These are phyloP conservation scores for Rachycentron canadum DNA, from an alignment of 2,797 vertebrate species.

Conservation along the genomic window DNA sequence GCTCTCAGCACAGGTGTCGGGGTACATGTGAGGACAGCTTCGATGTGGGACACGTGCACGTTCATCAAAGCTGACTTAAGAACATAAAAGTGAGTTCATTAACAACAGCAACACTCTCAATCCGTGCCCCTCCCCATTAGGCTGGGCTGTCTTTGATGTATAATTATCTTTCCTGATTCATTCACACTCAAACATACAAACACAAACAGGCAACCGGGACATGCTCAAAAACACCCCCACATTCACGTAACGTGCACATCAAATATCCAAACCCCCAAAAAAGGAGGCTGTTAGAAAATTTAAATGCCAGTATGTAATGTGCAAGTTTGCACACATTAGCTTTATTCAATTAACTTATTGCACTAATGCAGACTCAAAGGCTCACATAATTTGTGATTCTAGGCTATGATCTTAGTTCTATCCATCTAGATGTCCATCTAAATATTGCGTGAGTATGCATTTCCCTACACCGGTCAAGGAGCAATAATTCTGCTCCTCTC, in stretches of 20 bases:
- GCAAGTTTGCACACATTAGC: neutral
- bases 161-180: slow-evolving; percentile 2
- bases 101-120: neutral
- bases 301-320: slow-evolving; percentile 1
- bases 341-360: slow-evolving; percentile 22
- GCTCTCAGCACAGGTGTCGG: neutral
- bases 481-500: too few species aligned
- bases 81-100: slow-evolving; percentile 31
- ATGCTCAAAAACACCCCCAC: neutral
- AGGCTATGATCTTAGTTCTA: slow-evolving; percentile 59
- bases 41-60: neutral
- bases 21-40: neutral
- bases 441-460: too few species aligned
- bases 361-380: slow-evolving; percentile 54
- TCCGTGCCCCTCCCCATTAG: neutral
- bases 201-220: neutral
- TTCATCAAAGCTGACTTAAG: slow-evolving; percentile 25
- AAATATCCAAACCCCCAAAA: slow-evolving; percentile 5
- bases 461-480: too few species aligned
- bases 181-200: slow-evolving; percentile 13
- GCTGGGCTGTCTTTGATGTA: slow-evolving; percentile 3
- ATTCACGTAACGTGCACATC: neutral
- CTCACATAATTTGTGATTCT: slow-evolving; percentile 66
- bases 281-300: neutral
- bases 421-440: too few species aligned